These are phyloP conservation scores for Pituophis catenifer DNA, from an alignment of 2,113 vertebrate species.

Conservation along the genomic window DNA sequence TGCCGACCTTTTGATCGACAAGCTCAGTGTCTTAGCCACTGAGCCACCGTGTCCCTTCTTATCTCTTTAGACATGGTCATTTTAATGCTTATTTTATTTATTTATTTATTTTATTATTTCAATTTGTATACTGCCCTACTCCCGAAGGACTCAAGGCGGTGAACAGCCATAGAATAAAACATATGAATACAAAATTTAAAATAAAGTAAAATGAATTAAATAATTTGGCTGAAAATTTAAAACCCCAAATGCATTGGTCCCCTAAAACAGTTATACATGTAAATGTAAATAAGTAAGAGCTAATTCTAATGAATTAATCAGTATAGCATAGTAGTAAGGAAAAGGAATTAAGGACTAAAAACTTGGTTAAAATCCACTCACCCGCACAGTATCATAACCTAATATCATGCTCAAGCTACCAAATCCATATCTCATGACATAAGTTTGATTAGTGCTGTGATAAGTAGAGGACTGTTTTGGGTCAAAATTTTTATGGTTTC, in stretches of 20 bases:
- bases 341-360: neutral
- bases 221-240: too few relatives aligned
- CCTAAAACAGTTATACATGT: neutral
- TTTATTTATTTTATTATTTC: too few relatives aligned
- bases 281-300: neutral
- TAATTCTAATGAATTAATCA: neutral
- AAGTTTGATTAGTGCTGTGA: neutral
- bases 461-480: conserved; percentile 66
- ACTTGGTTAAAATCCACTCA: conserved; percentile 39
- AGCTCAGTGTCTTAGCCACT: too few relatives aligned
- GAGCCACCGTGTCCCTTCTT: too few relatives aligned
- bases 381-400: conserved; percentile 68
- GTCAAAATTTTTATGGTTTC: too few relatives aligned
- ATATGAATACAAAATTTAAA: too few relatives aligned
- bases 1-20: too few relatives aligned
- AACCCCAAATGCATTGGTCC: neutral
- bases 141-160: too few relatives aligned
- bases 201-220: too few relatives aligned
- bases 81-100: neutral
- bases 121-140: too few relatives aligned
- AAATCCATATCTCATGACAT: conserved; percentile 64
- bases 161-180: too few relatives aligned
- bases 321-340: neutral
- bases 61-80: neutral
- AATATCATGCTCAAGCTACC: conserved; percentile 59